These are phyloP conservation scores for Ichneumoninae sp. DNA, from an alignment of 2,888 invertebrate species.

Conservation along the genomic window DNA sequence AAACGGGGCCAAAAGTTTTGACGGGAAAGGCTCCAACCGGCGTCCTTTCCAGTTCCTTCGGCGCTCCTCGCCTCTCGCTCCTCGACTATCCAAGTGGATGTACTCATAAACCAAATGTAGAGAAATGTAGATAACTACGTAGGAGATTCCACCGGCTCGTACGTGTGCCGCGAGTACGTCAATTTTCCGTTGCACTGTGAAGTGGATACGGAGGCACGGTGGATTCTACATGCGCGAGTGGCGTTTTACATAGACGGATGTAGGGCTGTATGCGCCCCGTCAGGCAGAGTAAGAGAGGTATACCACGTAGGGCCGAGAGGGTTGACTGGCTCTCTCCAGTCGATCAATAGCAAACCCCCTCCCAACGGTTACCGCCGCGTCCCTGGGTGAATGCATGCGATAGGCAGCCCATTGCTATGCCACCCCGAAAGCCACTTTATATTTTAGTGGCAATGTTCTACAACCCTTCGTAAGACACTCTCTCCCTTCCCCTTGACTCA, in stretches of 20 bases:
- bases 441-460: constrained; percentile 83
- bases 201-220: constrained; percentile 36
- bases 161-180: constrained; percentile 39
- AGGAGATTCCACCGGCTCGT: neutral
- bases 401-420: constrained; percentile 82
- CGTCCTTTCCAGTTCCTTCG: constrained; percentile 1
- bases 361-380: constrained; percentile 72
- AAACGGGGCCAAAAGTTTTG: constrained; percentile 56
- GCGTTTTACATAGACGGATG: constrained; percentile 59
- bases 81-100: constrained; percentile 24
- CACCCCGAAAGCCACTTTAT: constrained; percentile 83
- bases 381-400: constrained; percentile 80
- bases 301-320: constrained; percentile 79
- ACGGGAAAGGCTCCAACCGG: constrained; percentile 34
- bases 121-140: constrained; percentile 20
- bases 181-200: constrained; percentile 55
- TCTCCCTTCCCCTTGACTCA: constrained; percentile 53
- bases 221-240: constrained; percentile 49
- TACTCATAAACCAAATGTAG: constrained; percentile 56
- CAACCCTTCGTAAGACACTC: constrained; percentile 80
- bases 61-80: constrained; percentile 8
- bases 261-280: constrained; percentile 60
- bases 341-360: constrained; percentile 81
- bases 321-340: constrained; percentile 80
- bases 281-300: constrained; percentile 58